Percentiles rank a stretch among this genome's conserved stretches.
phyloP scores from a whole-genome alignment of 2,113 vertebrate species.

The Epinephelus cyanopodus region DNA sequence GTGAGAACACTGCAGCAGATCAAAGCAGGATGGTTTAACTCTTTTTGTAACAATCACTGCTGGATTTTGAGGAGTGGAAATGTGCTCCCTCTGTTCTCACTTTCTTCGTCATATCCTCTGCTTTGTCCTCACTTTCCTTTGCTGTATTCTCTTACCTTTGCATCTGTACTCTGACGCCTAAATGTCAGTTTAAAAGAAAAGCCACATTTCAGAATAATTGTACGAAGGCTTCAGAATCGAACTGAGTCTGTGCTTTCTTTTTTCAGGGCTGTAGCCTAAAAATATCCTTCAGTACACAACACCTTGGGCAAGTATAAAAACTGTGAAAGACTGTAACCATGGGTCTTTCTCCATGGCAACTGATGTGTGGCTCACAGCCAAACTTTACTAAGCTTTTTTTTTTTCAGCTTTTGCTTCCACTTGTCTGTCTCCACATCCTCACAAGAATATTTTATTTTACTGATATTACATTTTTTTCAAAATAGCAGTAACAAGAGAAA shows the following conservation, averaged over 20 bases:
- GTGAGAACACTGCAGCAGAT: conserved; percentile 6
- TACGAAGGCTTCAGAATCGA: not conserved
- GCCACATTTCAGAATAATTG: not conserved
- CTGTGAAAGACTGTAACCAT: not conserved
- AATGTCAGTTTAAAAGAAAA: not conserved
- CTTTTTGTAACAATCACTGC: not conserved
- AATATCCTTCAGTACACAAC: not conserved
- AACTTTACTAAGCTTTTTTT: not conserved
- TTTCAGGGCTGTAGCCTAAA: not conserved
- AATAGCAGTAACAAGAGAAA: too few species aligned
- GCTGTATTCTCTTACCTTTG: not conserved
- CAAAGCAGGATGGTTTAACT: conserved; percentile 12
- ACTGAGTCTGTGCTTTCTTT: not conserved
- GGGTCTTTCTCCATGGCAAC: conserved; percentile 50
- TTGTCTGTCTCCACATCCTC: too few species aligned
- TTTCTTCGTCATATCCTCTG: not conserved
- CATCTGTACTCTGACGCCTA: not conserved
- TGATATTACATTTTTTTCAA: too few species aligned
- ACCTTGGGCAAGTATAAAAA: not conserved
- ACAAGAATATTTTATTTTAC: too few species aligned
- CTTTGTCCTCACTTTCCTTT: not conserved
- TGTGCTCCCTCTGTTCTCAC: not conserved
- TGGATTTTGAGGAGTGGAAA: conserved; percentile 6
- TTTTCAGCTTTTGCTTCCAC: not conserved
- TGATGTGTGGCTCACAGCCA: conserved; percentile 15